phyloP scores from a whole-genome alignment of 1,140 invertebrate genomes.

The Drosophila guanche region DNA sequence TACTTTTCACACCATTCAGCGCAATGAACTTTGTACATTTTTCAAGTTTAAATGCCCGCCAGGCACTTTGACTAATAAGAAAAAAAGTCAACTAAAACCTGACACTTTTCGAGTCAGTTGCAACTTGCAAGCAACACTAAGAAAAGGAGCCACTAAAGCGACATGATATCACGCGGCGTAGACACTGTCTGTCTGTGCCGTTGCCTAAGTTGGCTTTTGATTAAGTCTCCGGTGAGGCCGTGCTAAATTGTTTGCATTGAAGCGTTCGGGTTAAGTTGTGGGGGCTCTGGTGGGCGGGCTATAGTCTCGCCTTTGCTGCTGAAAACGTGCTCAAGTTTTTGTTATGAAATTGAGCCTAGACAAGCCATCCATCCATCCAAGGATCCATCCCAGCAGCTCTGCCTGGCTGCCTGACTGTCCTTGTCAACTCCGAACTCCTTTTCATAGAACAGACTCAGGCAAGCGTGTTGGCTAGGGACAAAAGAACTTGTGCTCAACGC shows the following conservation, averaged over 20 bases:
- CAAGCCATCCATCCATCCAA: slow-evolving; percentile 33
- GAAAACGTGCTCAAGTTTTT: slow-evolving; percentile 77
- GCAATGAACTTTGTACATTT: slow-evolving; percentile 73
- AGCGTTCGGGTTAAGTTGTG: slow-evolving; percentile 36
- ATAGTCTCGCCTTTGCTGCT: slow-evolving; percentile 24
- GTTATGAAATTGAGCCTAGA: slow-evolving; percentile 79
- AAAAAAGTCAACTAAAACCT: slow-evolving; percentile 48
- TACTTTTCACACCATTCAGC: slow-evolving; percentile 59
- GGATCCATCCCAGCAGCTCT: slow-evolving; percentile 1
- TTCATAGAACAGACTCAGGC: slow-evolving; percentile 24
- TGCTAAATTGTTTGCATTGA: slow-evolving; percentile 80
- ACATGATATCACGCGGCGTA: slow-evolving; percentile 8
- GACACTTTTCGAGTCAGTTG: slow-evolving; percentile 43
- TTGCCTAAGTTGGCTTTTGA: slow-evolving; percentile 67
- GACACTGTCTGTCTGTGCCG: slow-evolving; percentile 14
- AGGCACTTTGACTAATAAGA: slow-evolving; percentile 71
- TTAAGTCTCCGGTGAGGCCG: slow-evolving; percentile 68
- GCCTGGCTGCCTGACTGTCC: no score
- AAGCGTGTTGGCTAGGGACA: slow-evolving; percentile 40
- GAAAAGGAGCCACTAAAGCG: slow-evolving; percentile 38
- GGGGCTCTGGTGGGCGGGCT: slow-evolving; percentile 1
- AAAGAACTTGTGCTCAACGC: slow-evolving; percentile 43
- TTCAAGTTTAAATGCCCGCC: slow-evolving; percentile 73
- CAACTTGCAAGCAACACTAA: background rate
- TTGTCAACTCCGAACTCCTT: slow-evolving; percentile 37